Base-by-base conservation (phyloP, 2,888 invertebrate genomes). In the Coelogynopora nodosa region DNA sequence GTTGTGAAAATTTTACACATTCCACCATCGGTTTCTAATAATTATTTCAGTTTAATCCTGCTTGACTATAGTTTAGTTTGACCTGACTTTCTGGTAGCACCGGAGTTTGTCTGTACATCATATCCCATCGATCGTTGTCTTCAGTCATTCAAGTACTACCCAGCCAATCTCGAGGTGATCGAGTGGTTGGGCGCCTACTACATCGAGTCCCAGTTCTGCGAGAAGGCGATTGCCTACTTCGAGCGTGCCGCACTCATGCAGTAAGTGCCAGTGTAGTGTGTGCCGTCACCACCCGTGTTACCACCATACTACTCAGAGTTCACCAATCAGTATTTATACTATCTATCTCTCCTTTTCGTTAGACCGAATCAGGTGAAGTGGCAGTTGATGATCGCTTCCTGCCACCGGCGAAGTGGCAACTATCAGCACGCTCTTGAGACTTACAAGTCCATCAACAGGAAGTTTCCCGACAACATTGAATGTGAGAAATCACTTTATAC, bases 381-480 rank as follows among this genome's bases (percentile, higher is more conserved):
- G 94, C 94, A 95, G 91, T 93, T 97, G 90, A 94, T 96, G 92
- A 95, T 96, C 84, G 96, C 96, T 5, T 95, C 95, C 31, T 96
- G 96, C 91, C 94, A 95, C 90, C 93, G 96, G 67, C 93, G 96
- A 89, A 94, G 95, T 86, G 96, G 96, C 30, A 95, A 95, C 90
- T 96, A 96, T 91, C 95, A 95, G 89, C 94, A 95, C 90, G 96
- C 96, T 5, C 93, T 97, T 27, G 93, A 94, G 2, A 94, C 95
- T 0, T 97, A 96, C 92, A 95, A 96, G 92, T 94, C 94, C 89
- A 95, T 98, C 90, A 95, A 97, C 90, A 93, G 94, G 27, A 94
- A 94, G 89, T 98, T 98, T 92, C 98, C 98, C 0, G 97, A 98
- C 88, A 97, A 98, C 91, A 94, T 96, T 0, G 97, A 97, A 90